Percentiles rank a stretch among this genome's conserved stretches.
Conservation (phyloP, 2,888 invertebrate genomes). For the Boloria selene region DNA sequence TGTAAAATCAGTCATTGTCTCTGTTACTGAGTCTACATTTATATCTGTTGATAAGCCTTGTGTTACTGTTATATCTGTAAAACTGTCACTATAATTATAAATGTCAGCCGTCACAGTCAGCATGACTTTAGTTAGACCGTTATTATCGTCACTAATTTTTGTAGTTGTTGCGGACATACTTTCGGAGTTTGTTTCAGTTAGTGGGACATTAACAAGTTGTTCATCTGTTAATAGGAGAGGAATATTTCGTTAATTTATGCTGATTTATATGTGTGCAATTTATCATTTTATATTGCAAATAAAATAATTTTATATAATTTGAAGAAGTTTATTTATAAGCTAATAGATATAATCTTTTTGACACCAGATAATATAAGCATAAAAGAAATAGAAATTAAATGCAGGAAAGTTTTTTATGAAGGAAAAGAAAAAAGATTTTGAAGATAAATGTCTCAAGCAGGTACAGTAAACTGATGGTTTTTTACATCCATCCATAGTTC, state of each 20-base stretch:
- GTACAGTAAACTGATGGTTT: neutral
- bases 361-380: slow-evolving; percentile 3
- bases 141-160: slow-evolving; percentile 32
- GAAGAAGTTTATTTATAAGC: neutral
- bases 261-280: neutral
- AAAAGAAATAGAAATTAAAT: slow-evolving; percentile 4
- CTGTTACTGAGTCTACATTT: neutral
- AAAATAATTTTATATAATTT: neutral
- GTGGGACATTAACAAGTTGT: slow-evolving; percentile 74
- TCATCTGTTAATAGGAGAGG: slow-evolving; percentile 80
- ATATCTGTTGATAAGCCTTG: neutral
- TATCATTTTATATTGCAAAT: neutral
- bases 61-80: slow-evolving; percentile 5
- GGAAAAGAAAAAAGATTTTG: neutral
- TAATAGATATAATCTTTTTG: neutral
- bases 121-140: slow-evolving; percentile 5
- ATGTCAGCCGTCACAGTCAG: neutral
- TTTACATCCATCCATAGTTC: neutral
- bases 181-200: slow-evolving; percentile 72
- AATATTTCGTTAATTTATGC: slow-evolving; percentile 47
- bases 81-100: neutral
- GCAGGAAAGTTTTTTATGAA: neutral
- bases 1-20: slow-evolving; percentile 1
- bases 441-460: neutral
- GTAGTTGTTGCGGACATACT: slow-evolving; percentile 45